Percentiles rank a stretch among this genome's conserved stretches.
phyloP scores from a whole-genome alignment of 2,888 invertebrate genomes.

The Ormyrus labotus region DNA sequence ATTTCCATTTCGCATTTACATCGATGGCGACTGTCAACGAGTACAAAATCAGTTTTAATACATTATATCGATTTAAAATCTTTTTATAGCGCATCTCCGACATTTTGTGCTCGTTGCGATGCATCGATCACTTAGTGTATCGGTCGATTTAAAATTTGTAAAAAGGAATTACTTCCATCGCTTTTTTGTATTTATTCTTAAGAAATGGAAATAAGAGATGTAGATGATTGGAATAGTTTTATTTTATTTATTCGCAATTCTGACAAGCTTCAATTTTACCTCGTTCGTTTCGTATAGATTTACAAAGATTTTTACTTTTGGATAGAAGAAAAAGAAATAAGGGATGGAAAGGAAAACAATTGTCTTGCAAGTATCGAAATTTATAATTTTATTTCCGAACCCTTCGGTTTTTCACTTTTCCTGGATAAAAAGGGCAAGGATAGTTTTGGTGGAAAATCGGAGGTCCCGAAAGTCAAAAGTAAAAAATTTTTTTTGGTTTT shows the following conservation, averaged over 20 bases:
- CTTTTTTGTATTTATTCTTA: not conserved
- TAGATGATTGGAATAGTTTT: not conserved
- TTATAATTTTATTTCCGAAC: not conserved
- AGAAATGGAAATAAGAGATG: not conserved
- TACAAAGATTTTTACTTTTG: conserved; percentile 33
- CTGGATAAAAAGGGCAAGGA: not conserved
- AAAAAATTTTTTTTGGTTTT: conserved; percentile 52
- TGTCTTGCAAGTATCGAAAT: not conserved
- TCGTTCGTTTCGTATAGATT: conserved; percentile 2
- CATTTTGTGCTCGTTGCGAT: conserved; percentile 4
- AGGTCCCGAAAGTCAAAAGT: conserved; percentile 6
- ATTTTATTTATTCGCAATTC: not conserved
- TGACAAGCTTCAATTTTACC: conserved; percentile 36
- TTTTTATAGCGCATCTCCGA: not conserved
- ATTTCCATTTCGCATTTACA: not conserved
- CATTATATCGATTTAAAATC: too few relatives aligned
- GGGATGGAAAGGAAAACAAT: not conserved
- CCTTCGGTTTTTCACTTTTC: not conserved
- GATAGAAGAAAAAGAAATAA: not conserved
- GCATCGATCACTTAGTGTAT: not conserved
- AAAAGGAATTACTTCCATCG: conserved; percentile 21
- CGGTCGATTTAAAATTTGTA: conserved; percentile 4
- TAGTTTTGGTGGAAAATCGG: not conserved
- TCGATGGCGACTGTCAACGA: not conserved
- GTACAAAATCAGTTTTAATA: not conserved